These are phyloP conservation scores for Sylvietta virens DNA, from an alignment of 2,113 vertebrate species.

Conservation along the genomic window DNA sequence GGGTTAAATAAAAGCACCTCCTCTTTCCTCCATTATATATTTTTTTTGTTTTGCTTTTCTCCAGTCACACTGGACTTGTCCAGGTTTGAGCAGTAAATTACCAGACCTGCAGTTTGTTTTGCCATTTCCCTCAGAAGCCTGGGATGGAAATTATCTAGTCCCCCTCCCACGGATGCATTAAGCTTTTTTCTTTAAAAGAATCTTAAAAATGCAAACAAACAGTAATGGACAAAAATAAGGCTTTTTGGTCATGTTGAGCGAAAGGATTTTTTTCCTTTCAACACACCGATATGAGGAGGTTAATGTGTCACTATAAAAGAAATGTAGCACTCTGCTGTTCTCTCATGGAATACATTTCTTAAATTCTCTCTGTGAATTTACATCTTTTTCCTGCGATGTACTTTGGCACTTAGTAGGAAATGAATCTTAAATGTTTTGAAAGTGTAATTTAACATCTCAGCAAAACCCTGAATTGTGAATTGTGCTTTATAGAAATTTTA, in stretches of 20 bases:
- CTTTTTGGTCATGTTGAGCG: neutral
- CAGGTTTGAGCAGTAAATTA: neutral
- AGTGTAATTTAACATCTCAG: conserved; percentile 49
- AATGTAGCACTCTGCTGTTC: conserved; percentile 45
- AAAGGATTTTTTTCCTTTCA: conserved; percentile 35
- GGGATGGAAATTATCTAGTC: neutral
- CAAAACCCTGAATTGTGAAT: neutral
- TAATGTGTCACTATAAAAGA: conserved; percentile 59
- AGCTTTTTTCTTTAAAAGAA: conserved; percentile 13
- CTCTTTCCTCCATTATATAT: neutral
- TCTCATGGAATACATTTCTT: conserved; percentile 55
- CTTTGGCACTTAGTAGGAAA: conserved; percentile 48
- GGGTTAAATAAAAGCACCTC: neutral
- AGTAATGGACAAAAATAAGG: neutral
- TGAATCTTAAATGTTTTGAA: conserved; percentile 67
- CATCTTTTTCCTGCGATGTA: conserved; percentile 40
- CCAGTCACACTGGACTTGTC: neutral
- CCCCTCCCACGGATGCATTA: neutral
- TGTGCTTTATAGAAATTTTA: conserved; percentile 6
- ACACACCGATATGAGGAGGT: conserved; percentile 28
- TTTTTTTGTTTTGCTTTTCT: neutral
- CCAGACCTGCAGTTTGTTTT: neutral
- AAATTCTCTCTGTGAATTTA: conserved; percentile 49
- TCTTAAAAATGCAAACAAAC: conserved; percentile 36
- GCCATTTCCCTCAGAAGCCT: neutral